Evolutionary conservation across 1,140 invertebrate species (phyloP), one percentile per base, ranked within the genome.

Genomic region (Sinonovacula constricta): DNA sequence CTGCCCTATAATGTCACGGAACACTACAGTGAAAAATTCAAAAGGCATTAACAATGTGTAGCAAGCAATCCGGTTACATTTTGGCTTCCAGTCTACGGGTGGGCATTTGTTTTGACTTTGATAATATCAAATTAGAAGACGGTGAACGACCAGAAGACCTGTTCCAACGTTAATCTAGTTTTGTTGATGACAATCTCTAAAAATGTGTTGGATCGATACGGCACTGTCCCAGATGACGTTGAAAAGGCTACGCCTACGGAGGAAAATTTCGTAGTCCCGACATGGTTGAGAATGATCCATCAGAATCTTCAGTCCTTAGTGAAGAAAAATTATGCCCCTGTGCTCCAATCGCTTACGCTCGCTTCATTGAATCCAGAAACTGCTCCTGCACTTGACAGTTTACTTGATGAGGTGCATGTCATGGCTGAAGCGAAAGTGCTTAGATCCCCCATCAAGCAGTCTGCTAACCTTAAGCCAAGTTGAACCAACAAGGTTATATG

Each of bases 311-410:
- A 70, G 10, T 36, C 31, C 3, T 49, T 80, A 0, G 72, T 84
- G 0, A 82, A 82, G 31, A 70, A 84, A 51, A 15, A 56, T 7
- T 76, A 79, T 54, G 81, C 78, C 22, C 81, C 70, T 12, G 79
- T 83, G 45, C 60, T 83, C 5, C 28, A 70, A 1, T 53, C 63
- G 2, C 36, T 69, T 3, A 79, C 77, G 14, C 65, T 85, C 0
- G 80, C 82, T 0, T 77, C 81, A 10, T 75, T 79, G 12, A 83
- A 84, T 49, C 81, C 81, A 0, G 75, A 83, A 67, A 77, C 79
- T 15, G 70, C 80, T 26, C 79, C 70, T 15, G 81, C 79, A 0
- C 26, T 83, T 14, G 22, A 18, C 0, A 81, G 79, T 1, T 39
- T 81, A 22, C 71, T 85, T 7, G 70, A 82, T 14, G 80, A 84